Base-by-base conservation (phyloP, 1,140 invertebrate species). In the Drosophila seguyi region DNA sequence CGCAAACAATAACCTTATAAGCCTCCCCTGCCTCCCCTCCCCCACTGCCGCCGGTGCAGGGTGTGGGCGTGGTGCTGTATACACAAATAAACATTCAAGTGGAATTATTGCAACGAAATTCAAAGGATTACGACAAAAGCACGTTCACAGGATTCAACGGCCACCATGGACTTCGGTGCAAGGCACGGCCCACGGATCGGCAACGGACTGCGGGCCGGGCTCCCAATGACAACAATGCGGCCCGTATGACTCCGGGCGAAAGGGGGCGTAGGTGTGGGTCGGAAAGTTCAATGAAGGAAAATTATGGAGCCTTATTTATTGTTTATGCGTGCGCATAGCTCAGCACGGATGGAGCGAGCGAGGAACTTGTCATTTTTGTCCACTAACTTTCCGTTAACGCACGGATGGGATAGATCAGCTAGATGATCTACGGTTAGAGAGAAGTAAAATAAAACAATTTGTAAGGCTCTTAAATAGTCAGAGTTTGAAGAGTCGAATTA, bases 81-180 rank as follows among this genome's bases (percentile, higher is more conserved):
- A 87, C 84, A 87, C 86, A 90, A 90, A 90, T 90, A 90, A 90
- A 91, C 88, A 91, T 86, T 86, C 79, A 91, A 91, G 85, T 92
- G 91, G 90, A 92, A 92, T 92, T 92, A 92, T 92, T 91, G 90
- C 91, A 92, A 88, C 90, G 87, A 92, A 92, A 92, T 92, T 85
- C 91, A 91, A 91, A 92, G 91, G 91, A 92, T 92, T 92, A 92
- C 84, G 91, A 85, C 86, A 88, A 90, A 91, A 87, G 90, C 91
- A 92, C 91, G 91, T 92, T 91, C 90, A 82, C 77, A 78, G 86
- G 91, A 91, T 92, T 91, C 81, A 76, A 50, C 75, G 68, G 61
- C 79, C 75, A 63, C 65, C 81, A 67, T 77, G 77, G 69, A 57
- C 69, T 72, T 68, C 81, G 81, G 52, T 84, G 80, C 80, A 79